Evolutionary conservation across 1,140 invertebrate genomes (phyloP), one percentile per base, ranked within the genome.

Genomic region (Odontomachus brunneus): DNA sequence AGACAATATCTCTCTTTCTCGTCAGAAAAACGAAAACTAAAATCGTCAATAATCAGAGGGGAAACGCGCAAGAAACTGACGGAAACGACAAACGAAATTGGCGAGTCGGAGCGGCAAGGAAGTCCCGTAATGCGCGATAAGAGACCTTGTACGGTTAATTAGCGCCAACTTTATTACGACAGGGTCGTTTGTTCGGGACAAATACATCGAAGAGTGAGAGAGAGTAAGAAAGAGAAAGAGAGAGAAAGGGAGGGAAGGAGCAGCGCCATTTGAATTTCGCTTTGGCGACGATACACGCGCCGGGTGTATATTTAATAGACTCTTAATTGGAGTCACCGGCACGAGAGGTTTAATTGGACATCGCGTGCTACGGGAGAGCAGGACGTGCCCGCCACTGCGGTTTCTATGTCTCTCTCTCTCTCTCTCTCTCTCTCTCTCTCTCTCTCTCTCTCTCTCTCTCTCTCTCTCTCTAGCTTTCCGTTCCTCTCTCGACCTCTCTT

Each of bases 281-380:
- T 89, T 88, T 89, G 74, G 83, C 84, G 63, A 51, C 81, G 82
- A 89, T 88, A 88, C 81, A 85, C 87, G 51, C 67, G 73, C 55
- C 22, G 84, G 73, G 87, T 88, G 87, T 89, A 89, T 89, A 89
- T 89, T 89, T 89, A 89, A 89, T 89, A 89, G 87, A 89, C 84
- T 86, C 87, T 89, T 89, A 89, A 89, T 89, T 89, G 88, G 84
- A 88, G 87, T 86, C 71, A 83, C 78, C 72, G 72, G 76, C 81
- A 82, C 87, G 87, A 89, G 86, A 88, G 87, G 76, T 88, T 89
- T 89, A 89, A 89, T 89, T 89, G 88, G 88, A 88, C 88, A 88
- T 88, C 86, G 63, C 63, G 63, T 88, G 84, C 73, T 29, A 51
- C 49, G 29, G 29, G 55, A 62, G 9, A 83, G 33, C 24, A 24